Base-by-base conservation (phyloP, 2,888 invertebrate genomes). In the Drosophila neoperkinsi region DNA sequence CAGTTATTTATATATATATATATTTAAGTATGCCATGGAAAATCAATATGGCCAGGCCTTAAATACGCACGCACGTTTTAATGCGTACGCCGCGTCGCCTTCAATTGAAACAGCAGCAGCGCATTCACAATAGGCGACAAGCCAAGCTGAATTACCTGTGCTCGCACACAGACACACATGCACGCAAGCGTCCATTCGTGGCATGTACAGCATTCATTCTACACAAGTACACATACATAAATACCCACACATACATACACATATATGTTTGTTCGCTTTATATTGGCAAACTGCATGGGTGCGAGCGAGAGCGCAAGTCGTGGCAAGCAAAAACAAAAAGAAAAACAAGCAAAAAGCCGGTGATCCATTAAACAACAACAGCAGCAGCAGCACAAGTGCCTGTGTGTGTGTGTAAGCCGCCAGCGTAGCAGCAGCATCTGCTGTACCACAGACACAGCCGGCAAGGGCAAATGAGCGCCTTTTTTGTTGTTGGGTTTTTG, bases 341-440 rank as follows among this genome's bases (percentile, higher is more conserved):
- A 59, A 82, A 77, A 80, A 52, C 77, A 73, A 87, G 82, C 74
- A 88, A 88, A 85, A 89, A 88, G 88, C 88, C 88, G 88, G 88
- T 82, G 88, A 78, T 88, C 88, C 80, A 85, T 89, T 81, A 74
- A 81, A 74, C 77, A 84, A 81, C 76, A 79, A 78, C 71, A 55
- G 41, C 38, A 43, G 70, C 56, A 53, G 70, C 56, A 53, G 65
- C 49, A 67, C 60, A 68, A 71, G 59, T 64, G 63, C 61, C 21
- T 69, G 30, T 36, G 56, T 70, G 43, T 46, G 74, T 46, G 74
- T 74, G 33, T 67, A 55, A 77, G 69, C 73, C 84, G 85, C 85
- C 85, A 85, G 80, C 88, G 76, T 74, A 86, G 85, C 82, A 81
- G 68, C 84, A 84, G 86, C 85, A 85, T 88, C 88, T 84, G 85